A percentile compares a stretch with the other conserved stretches of the same genome.
Conservation (phyloP, 2,797 vertebrate genomes). For the Hydrolagus colliei region DNA sequence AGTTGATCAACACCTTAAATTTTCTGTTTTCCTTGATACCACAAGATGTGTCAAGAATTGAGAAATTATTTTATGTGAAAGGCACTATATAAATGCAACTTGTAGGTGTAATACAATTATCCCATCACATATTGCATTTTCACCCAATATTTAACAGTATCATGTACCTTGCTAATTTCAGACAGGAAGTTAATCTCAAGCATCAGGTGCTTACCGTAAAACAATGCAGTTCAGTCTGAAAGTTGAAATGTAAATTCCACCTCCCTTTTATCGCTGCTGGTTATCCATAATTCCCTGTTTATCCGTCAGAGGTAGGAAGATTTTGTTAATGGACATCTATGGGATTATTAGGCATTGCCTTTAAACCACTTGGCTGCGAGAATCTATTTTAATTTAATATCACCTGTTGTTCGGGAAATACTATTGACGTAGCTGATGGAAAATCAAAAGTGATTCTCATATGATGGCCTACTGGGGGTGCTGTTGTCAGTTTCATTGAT, state of each 20-base stretch:
- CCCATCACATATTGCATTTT: no score
- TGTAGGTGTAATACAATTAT: no score
- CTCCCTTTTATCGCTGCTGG: background rate
- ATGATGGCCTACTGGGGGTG: background rate
- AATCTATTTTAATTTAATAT: background rate
- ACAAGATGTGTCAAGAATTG: no score
- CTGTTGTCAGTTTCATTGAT: constrained; percentile 21
- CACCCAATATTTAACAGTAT: background rate
- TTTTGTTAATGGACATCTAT: background rate
- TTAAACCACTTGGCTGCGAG: background rate
- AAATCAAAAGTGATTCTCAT: background rate
- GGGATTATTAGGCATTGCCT: background rate
- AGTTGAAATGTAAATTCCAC: no score
- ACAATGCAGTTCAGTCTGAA: no score
- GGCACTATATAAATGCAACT: no score
- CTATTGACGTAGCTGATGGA: background rate
- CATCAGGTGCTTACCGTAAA: background rate
- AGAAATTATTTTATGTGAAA: no score
- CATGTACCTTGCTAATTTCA: background rate
- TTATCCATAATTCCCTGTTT: background rate
- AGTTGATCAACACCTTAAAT: no score
- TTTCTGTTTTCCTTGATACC: no score
- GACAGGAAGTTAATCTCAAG: background rate
- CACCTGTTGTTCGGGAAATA: background rate
- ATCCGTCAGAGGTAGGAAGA: background rate